phyloP scores from a whole-genome alignment of 2,888 invertebrate species.

The Strigamia transsilvanica region DNA sequence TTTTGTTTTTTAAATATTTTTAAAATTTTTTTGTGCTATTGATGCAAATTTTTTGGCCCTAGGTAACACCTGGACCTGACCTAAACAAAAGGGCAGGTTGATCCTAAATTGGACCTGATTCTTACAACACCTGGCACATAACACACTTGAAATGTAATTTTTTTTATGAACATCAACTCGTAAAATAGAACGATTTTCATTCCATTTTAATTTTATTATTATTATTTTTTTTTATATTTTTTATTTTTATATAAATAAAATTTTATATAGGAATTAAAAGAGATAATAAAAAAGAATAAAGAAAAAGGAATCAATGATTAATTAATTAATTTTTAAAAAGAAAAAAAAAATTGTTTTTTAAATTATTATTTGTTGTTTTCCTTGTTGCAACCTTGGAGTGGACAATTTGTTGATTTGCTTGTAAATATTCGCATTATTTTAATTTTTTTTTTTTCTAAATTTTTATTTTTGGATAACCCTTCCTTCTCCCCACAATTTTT shows the following conservation, averaged over 20 bases:
- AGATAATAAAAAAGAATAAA: too few relatives aligned
- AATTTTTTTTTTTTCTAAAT: background rate
- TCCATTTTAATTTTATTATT: background rate
- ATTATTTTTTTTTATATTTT: background rate
- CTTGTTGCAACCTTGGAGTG: background rate
- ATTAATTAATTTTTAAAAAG: background rate
- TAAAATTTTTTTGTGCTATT: background rate
- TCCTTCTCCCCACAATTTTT: background rate
- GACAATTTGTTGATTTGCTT: conserved; percentile 4
- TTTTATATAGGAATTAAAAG: too few relatives aligned
- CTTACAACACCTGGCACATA: conserved; percentile 37
- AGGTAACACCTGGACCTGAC: conserved; percentile 38
- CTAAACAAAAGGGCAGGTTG: conserved; percentile 38
- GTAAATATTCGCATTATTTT: conserved; percentile 4
- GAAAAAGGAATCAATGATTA: background rate
- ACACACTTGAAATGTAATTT: background rate
- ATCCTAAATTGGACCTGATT: conserved; percentile 34
- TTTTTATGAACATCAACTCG: background rate
- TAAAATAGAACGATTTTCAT: conserved; percentile 11
- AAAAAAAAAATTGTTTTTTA: too few relatives aligned
- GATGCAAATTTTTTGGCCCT: conserved; percentile 28
- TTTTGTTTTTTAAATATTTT: too few relatives aligned
- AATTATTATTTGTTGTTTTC: conserved; percentile 23
- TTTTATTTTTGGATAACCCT: too few relatives aligned
- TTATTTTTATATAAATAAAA: too few relatives aligned